Conservation (phyloP, 2,113 vertebrate species). For the Alethe castanea region DNA sequence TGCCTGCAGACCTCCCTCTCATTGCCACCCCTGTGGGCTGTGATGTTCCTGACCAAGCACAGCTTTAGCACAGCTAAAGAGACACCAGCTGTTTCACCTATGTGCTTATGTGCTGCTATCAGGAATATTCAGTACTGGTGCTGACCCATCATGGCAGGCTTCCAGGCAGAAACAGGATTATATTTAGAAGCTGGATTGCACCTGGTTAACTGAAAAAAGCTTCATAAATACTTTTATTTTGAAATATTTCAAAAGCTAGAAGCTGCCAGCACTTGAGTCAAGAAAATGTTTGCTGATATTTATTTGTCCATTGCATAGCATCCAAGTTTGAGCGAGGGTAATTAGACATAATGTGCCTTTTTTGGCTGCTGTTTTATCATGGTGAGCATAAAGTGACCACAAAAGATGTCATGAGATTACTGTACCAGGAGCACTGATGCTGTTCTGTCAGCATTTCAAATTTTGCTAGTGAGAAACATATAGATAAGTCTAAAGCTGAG, state of each 20-base stretch:
- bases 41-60: background rate
- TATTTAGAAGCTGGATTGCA: background rate
- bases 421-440: background rate
- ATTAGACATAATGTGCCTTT: constrained; percentile 3
- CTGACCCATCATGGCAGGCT: background rate
- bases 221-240: background rate
- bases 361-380: constrained; percentile 29
- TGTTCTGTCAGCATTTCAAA: constrained; percentile 28
- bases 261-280: background rate
- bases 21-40: background rate
- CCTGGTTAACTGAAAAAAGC: background rate
- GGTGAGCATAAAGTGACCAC: background rate
- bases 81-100: background rate
- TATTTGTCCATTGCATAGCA: background rate
- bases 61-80: background rate
- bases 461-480: constrained; percentile 58
- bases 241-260: background rate
- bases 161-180: background rate
- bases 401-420: constrained; percentile 19
- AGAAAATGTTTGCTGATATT: background rate
- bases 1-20: background rate
- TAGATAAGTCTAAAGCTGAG: constrained; percentile 60
- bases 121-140: background rate
- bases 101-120: background rate
- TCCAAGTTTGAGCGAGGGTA: constrained; percentile 14